Evolutionary conservation across 2,113 vertebrate species (phyloP).

Genomic region (Lonchura striata): DNA sequence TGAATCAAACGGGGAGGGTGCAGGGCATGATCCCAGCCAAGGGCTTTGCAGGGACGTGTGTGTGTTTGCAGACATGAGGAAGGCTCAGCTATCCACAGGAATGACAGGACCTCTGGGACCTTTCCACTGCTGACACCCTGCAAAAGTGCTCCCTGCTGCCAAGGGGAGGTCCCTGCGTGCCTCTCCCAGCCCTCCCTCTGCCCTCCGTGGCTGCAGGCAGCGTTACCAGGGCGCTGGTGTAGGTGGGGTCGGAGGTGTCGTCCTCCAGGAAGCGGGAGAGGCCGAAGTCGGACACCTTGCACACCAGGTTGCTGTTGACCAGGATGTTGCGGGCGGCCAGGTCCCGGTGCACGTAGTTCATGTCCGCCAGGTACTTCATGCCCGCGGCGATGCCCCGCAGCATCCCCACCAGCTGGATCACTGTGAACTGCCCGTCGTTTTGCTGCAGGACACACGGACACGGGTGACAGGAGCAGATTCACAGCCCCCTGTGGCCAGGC

Average conservation of each 20-base stretch:
- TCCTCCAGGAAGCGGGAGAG: constrained; percentile 95
- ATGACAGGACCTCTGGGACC: background rate
- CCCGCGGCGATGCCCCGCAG: constrained; percentile 91
- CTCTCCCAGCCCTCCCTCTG: no score
- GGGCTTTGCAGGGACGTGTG: background rate
- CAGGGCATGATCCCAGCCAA: background rate
- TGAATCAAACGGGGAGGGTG: background rate
- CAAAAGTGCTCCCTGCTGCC: accelerated
- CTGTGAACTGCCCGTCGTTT: constrained; percentile 96
- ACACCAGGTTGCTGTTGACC: constrained; percentile 97
- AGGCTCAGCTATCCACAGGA: background rate
- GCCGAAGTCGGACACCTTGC: constrained; percentile 95
- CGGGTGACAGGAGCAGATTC: background rate
- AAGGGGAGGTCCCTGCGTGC: no score
- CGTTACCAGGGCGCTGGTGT: constrained; percentile 93
- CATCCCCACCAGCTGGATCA: constrained; percentile 98
- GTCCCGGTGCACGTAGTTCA: constrained; percentile 96
- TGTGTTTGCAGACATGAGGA: background rate
- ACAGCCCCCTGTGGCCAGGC: background rate
- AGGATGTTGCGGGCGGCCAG: constrained; percentile 94
- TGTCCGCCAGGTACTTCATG: constrained; percentile 95
- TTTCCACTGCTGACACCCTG: background rate
- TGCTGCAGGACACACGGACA: constrained; percentile 73
- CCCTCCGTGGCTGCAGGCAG: no score
- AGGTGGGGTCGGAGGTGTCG: constrained; percentile 94